Evolutionary conservation across 2,113 vertebrate species (phyloP).

Genomic region (Dipodomys ordii): DNA sequence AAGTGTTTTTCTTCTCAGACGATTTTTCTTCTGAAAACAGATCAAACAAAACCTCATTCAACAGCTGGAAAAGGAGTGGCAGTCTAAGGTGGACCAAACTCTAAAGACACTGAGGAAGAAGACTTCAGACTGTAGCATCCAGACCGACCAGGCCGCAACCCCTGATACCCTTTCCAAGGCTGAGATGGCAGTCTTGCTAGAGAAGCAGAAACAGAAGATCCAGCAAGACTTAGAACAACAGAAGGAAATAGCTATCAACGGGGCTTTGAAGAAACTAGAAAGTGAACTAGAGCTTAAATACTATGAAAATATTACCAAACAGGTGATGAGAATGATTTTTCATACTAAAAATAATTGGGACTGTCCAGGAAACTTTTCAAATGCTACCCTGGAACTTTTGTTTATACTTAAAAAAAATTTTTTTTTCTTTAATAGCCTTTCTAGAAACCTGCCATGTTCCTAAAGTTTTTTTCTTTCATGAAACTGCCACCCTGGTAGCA

Average conservation of each 20-base stretch:
- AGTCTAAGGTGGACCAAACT: conserved; percentile 84
- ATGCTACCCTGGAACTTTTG: neutral
- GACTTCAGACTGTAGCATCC: conserved; percentile 83
- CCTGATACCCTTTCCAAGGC: conserved; percentile 62
- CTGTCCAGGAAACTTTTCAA: neutral
- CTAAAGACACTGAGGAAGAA: conserved; percentile 79
- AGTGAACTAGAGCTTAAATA: conserved; percentile 88
- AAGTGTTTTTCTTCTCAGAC: conserved; percentile 58
- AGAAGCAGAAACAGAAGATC: conserved; percentile 80
- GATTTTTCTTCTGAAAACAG: conserved; percentile 80
- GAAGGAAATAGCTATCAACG: conserved; percentile 82
- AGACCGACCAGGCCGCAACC: conserved; percentile 84
- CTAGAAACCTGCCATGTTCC: neutral
- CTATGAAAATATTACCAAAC: conserved; percentile 88
- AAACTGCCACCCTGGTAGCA: neutral
- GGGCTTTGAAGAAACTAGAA: conserved; percentile 85
- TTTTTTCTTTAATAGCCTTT: neutral
- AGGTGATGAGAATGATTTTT: conserved; percentile 85
- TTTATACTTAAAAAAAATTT: neutral
- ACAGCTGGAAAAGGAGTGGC: conserved; percentile 90
- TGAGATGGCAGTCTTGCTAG: conserved; percentile 59
- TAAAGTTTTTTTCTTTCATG: conserved; percentile 40
- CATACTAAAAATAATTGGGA: neutral
- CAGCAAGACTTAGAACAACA: conserved; percentile 84
- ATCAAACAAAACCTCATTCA: conserved; percentile 81